Evolutionary conservation across 2,113 vertebrate genomes (phyloP).

Genomic region (Neogobius melanostomus): DNA sequence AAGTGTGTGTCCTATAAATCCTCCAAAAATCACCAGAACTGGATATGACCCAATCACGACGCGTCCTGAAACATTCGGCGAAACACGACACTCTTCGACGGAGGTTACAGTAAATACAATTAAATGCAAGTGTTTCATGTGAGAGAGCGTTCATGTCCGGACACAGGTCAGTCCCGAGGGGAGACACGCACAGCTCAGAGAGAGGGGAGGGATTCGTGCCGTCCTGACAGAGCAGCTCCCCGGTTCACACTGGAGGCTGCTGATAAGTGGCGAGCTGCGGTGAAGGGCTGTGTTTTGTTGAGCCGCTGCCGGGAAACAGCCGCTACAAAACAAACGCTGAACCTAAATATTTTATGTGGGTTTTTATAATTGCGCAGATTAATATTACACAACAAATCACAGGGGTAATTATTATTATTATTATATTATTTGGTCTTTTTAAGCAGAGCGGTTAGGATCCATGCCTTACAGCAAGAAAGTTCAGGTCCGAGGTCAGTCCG

Average conservation of each 20-base stretch:
- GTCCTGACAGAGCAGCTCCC: slow-evolving; percentile 28
- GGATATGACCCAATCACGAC: too few relatives aligned
- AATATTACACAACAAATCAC: background rate
- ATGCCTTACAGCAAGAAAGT: too few relatives aligned
- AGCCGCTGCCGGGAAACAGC: slow-evolving; percentile 75
- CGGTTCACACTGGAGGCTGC: slow-evolving; percentile 26
- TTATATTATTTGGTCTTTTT: too few relatives aligned
- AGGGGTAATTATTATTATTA: too few relatives aligned
- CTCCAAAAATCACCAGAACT: too few relatives aligned
- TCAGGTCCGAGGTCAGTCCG: too few relatives aligned
- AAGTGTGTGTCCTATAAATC: too few relatives aligned
- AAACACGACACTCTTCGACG: too few relatives aligned
- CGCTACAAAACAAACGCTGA: slow-evolving; percentile 42
- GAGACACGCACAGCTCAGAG: slow-evolving; percentile 54
- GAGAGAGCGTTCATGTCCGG: slow-evolving; percentile 55
- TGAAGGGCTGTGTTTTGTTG: slow-evolving; percentile 71
- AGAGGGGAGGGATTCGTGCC: slow-evolving; percentile 47
- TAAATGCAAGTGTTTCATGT: slow-evolving; percentile 9
- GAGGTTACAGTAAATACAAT: background rate
- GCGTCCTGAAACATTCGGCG: too few relatives aligned
- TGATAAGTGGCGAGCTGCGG: slow-evolving; percentile 21
- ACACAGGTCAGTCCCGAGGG: slow-evolving; percentile 38
- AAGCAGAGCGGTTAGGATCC: too few relatives aligned
- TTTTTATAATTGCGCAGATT: background rate
- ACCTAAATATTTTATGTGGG: slow-evolving; percentile 27